Evolutionary conservation across 2,797 vertebrate species (phyloP).

Genomic region (Crypturellus tataupa): DNA sequence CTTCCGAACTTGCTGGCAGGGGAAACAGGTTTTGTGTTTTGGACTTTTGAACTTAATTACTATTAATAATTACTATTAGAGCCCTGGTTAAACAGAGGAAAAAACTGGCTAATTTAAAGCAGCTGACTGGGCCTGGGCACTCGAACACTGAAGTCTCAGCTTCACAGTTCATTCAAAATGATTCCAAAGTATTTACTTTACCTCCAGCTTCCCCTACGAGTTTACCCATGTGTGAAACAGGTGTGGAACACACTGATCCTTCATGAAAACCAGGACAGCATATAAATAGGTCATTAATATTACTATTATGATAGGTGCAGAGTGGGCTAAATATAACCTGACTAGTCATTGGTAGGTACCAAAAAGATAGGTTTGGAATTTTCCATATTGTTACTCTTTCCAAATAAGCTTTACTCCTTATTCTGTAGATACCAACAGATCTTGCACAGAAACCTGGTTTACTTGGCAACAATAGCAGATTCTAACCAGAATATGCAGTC

Average conservation of each 20-base stretch:
- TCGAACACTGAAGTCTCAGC: not conserved
- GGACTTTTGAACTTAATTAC: not conserved
- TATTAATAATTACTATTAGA: not conserved
- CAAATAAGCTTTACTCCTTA: slow-evolving; percentile 52
- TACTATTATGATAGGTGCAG: not conserved
- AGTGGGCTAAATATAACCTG: not conserved
- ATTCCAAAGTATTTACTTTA: not conserved
- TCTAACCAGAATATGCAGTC: slow-evolving; percentile 99
- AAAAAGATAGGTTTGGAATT: not conserved
- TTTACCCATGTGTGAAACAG: not conserved
- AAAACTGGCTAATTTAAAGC: not conserved
- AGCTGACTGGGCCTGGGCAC: not conserved
- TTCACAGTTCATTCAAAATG: not conserved
- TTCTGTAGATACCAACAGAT: slow-evolving; percentile 94
- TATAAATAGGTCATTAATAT: not conserved
- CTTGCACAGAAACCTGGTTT: slow-evolving; percentile 97
- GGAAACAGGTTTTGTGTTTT: not conserved
- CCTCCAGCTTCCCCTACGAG: not conserved
- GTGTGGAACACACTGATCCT: not conserved
- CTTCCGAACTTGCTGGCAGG: not conserved
- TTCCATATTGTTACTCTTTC: not conserved
- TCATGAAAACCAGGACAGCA: not conserved
- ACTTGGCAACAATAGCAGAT: slow-evolving; percentile 96
- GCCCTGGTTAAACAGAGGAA: not conserved
- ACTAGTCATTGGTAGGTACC: not conserved